Evolutionary conservation across 1,140 invertebrate genomes (phyloP), one percentile per base, ranked within the genome.

Genomic region (Colletes latitarsis): DNA sequence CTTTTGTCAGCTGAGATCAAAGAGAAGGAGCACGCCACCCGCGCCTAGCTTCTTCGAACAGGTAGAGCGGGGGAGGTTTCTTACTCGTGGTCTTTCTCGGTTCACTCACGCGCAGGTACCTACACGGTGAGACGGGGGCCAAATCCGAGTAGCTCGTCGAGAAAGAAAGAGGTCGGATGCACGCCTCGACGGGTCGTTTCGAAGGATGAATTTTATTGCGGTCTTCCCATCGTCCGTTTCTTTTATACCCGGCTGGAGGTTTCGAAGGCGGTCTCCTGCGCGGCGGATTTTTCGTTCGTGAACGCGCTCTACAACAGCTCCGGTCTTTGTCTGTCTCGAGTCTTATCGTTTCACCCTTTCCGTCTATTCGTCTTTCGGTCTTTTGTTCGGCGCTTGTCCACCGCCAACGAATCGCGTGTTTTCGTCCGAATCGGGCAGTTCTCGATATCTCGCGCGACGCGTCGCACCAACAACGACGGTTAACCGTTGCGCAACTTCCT

Each of bases 401-500:
- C n/a, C 8, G 17, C 62, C 39, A 6, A 14, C 17, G 14, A 10
- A 39, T 6, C 14, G 8, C 15, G 15, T 41, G 30, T 17, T 57
- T 75, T 63, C 12, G n/a, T 21, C 21, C n/a, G 21, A 49, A 60
- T 52, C 10, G n/a, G 43, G 6, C 30, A 21, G 52, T 15, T 3
- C 8, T 46, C 4, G 64, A 78, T 55, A 64, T 15, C 30, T 30
- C 30, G 30, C 30, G 30, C 30, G 12, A 12, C 43, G 43, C 5
- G 53, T 30, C 17, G 30, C 10, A 14, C 52, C 30, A 46, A 19
- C 71, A 21, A 62, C 57, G 88, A 83, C 89, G 89, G 88, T 90
- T 89, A 77, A 81, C 83, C 81, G 83, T 90, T 90, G 83, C 88
- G 87, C 84, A 89, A 90, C 83, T 82, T 85, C 80, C 81, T 88